A percentile compares a stretch with the other conserved stretches of the same genome.
phyloP scores from a whole-genome alignment of 2,888 invertebrate species.

The Lasius fuliginosus region DNA sequence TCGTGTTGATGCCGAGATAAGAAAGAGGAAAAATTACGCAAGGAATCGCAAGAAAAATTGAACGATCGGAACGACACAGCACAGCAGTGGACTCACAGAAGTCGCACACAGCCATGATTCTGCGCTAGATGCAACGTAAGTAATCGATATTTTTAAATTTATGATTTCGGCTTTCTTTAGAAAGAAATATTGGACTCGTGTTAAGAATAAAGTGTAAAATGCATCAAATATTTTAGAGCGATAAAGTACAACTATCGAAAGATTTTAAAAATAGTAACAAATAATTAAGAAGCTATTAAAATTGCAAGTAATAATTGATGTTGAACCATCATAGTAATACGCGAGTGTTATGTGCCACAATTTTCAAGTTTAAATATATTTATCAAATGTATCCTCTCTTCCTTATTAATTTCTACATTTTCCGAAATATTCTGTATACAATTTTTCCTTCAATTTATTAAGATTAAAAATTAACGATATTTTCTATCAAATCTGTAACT shows the following conservation, averaged over 20 bases:
- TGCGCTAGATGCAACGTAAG: constrained; percentile 59
- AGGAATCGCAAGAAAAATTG: constrained; percentile 58
- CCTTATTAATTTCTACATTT: not conserved
- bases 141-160: not conserved
- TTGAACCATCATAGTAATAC: not conserved
- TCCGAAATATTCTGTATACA: not conserved
- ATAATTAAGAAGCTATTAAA: not conserved
- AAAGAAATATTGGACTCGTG: not conserved
- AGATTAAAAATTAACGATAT: not conserved
- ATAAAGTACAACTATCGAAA: not conserved
- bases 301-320: not conserved
- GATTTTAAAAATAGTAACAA: not conserved
- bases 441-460: not conserved
- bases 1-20: not conserved
- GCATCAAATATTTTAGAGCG: not conserved
- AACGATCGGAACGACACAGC: constrained; percentile 3
- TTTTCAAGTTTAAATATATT: not conserved
- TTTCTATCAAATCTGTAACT: not conserved
- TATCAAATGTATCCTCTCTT: not conserved
- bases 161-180: not conserved
- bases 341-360: too few species aligned
- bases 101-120: constrained; percentile 45
- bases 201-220: not conserved
- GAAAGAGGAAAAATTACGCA: constrained; percentile 14
- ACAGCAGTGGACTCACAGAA: constrained; percentile 32